Evolutionary conservation across 2,888 invertebrate species (phyloP), one percentile per base, ranked within the genome.

Genomic region (Tortrix viridana): DNA sequence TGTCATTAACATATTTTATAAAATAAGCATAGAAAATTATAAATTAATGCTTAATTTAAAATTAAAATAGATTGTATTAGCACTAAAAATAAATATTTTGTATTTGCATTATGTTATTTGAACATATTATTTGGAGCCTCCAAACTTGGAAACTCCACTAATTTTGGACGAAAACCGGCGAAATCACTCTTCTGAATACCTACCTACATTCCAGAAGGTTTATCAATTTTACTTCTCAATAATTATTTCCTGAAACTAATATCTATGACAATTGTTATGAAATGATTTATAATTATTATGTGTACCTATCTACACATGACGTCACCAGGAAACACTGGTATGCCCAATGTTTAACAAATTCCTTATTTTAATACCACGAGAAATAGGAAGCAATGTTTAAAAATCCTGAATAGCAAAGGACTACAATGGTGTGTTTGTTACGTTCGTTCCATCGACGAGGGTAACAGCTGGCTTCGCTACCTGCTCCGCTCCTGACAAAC

Each of bases 401-500:
- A 83, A 78, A 75, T 69, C 67, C 57, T 69, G 73, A 68, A 71
- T 74, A 70, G 73, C 74, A 76, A 74, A 71, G 74, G 76, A 77
- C 71, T 71, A 81, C 77, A 85, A 81, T 79, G 74, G 79, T 76
- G 73, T 83, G 83, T 81, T 83, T 84, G 85, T 79, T 73, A 72
- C 81, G 77, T 77, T 80, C 81, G 77, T 77, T 80, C 69, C 74
- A 75, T 77, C 76, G 74, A 71, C 67, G 77, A 80, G 81, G 82
- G 85, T 81, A 81, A 83, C 88, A 85, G 84, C 85, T 85, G 85
- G 77, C 70, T 72, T 73, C 70, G 73, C 88, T 89, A 90, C 90
- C 91, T 90, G 90, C 88, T 82, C 89, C 88, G 90, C 88, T 82
- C 74, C 71, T 76, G 74, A 88, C 86, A 87, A 85, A 84, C 58